Evolutionary conservation across 1,140 invertebrate genomes (phyloP).

Genomic region (Amphibalanus amphitrite): DNA sequence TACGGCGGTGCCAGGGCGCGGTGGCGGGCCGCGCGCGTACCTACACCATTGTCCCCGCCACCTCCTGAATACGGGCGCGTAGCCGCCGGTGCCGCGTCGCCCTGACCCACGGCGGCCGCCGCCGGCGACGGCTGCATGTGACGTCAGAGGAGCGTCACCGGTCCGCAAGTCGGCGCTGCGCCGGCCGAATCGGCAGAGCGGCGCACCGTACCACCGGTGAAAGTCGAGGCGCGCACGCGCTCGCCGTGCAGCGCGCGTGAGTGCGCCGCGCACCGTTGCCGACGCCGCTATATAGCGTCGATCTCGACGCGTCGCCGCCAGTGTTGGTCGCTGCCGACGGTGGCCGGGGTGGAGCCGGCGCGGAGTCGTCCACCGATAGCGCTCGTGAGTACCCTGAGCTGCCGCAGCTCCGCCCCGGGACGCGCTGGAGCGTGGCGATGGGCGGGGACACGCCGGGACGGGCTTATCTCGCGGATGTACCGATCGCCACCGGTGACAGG

Average conservation of each 20-base stretch:
- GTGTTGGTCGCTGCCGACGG: neutral
- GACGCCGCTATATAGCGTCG: neutral
- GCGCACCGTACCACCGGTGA: neutral
- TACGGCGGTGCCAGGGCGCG: too few relatives aligned
- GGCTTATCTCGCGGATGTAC: too few relatives aligned
- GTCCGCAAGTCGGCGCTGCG: neutral
- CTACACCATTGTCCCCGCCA: too few relatives aligned
- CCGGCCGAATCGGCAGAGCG: neutral
- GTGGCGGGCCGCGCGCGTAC: too few relatives aligned
- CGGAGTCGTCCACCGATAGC: neutral
- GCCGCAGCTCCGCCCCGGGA: too few relatives aligned
- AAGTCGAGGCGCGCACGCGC: neutral
- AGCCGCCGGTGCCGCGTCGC: too few relatives aligned
- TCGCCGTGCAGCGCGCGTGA: neutral
- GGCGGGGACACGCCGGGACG: too few relatives aligned
- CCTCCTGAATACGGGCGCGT: too few relatives aligned
- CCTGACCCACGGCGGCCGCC: neutral
- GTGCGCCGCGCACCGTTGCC: too few relatives aligned
- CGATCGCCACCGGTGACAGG: too few relatives aligned
- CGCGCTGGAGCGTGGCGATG: too few relatives aligned
- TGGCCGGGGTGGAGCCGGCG: too few relatives aligned
- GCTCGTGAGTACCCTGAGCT: neutral
- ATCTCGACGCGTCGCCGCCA: neutral
- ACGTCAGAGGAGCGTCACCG: neutral
- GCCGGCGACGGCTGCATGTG: neutral